Evolutionary conservation across 2,113 vertebrate species (phyloP).

Genomic region (Thunnus thynnus): DNA sequence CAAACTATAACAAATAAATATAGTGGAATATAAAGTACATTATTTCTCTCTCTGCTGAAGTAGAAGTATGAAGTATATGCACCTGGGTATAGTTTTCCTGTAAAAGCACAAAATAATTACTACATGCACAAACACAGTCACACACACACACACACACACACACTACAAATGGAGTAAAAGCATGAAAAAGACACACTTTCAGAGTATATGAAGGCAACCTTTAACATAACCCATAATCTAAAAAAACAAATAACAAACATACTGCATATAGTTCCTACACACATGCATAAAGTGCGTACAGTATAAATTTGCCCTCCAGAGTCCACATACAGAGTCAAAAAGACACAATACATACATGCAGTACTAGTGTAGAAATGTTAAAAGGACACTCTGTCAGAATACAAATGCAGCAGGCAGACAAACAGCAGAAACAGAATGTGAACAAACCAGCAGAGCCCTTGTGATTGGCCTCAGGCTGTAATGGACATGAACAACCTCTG

Average conservation of each 20-base stretch:
- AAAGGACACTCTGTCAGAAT: constrained; percentile 43
- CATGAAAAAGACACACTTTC: not conserved
- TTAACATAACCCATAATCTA: not conserved
- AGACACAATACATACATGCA: constrained; percentile 10
- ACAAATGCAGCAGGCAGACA: constrained; percentile 42
- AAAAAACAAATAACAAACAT: not conserved
- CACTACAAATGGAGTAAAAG: too few species aligned
- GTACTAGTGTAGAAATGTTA: constrained; percentile 30
- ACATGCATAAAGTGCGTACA: not conserved
- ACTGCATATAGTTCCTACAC: not conserved
- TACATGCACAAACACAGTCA: too few species aligned
- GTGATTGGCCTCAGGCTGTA: constrained; percentile 66
- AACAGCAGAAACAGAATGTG: constrained; percentile 48
- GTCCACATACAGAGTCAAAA: not conserved
- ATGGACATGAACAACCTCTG: constrained; percentile 68
- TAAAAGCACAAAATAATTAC: too few species aligned
- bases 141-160: too few species aligned
- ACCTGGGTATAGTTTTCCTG: too few species aligned
- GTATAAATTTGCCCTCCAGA: not conserved
- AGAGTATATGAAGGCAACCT: too few species aligned
- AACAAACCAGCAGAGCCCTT: constrained; percentile 46
- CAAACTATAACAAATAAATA: too few species aligned
- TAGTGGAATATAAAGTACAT: too few species aligned
- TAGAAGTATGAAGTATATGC: too few species aligned
- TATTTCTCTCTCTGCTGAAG: too few species aligned